phyloP scores from a whole-genome alignment of 1,140 invertebrate species.

The Maniola jurtina region DNA sequence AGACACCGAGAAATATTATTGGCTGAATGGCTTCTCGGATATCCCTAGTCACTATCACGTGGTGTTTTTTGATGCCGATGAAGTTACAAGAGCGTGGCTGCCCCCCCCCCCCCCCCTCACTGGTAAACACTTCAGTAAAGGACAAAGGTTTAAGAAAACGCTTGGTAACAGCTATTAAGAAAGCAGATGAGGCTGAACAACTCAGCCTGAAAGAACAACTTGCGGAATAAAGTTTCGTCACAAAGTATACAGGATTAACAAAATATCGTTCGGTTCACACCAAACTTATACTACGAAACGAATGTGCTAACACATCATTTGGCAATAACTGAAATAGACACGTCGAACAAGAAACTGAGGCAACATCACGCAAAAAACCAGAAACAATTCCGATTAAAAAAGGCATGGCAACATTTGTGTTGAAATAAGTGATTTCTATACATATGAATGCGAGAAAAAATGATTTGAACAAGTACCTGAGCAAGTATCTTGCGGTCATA shows the following conservation, averaged over 20 bases:
- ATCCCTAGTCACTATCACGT: slow-evolving; percentile 81
- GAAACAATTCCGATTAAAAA: too few relatives aligned
- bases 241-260: slow-evolving; percentile 66
- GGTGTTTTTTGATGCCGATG: slow-evolving; percentile 80
- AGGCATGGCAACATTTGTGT: too few relatives aligned
- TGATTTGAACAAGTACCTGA: slow-evolving; percentile 36
- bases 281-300: neutral
- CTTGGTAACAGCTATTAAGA: slow-evolving; percentile 48
- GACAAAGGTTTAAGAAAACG: slow-evolving; percentile 47
- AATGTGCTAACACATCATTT: too few relatives aligned
- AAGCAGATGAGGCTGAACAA: slow-evolving; percentile 64
- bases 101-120: slow-evolving; percentile 37
- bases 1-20: slow-evolving; percentile 81
- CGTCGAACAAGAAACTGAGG: too few relatives aligned
- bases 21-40: slow-evolving; percentile 73
- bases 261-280: too few relatives aligned
- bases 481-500: slow-evolving; percentile 40
- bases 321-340: too few relatives aligned
- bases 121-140: slow-evolving; percentile 44
- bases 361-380: too few relatives aligned
- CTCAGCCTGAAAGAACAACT: slow-evolving; percentile 61
- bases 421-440: too few relatives aligned
- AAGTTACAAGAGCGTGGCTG: slow-evolving; percentile 80
- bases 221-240: slow-evolving; percentile 71
- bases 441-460: too few relatives aligned